These are phyloP conservation scores for Lutjanus erythropterus DNA, from an alignment of 2,113 vertebrate species.

Conservation along the genomic window DNA sequence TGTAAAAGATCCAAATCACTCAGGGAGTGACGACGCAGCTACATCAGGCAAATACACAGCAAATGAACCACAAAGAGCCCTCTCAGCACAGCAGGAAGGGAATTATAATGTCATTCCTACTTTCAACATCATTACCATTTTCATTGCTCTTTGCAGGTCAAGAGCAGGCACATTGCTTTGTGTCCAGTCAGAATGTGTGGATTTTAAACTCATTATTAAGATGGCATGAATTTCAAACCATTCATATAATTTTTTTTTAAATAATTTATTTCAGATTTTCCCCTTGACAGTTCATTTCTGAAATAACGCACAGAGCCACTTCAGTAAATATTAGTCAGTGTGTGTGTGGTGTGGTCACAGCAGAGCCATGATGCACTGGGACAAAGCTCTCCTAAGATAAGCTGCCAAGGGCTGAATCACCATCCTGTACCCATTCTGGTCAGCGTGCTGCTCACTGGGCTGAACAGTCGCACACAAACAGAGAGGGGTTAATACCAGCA, in stretches of 20 bases:
- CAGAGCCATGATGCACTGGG: conserved; percentile 35
- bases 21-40: conserved; percentile 22
- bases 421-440: conserved; percentile 32
- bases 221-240: conserved; percentile 38
- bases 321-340: conserved; percentile 15
- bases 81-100: conserved; percentile 66
- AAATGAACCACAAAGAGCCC: conserved; percentile 73
- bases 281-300: background rate
- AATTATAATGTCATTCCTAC: conserved; percentile 68
- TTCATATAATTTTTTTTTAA: conserved; percentile 1
- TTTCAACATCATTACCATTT: conserved; percentile 72
- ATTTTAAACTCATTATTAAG: conserved; percentile 31
- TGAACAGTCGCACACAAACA: conserved; percentile 53
- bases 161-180: conserved; percentile 34
- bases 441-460: conserved; percentile 46
- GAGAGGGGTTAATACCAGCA: conserved; percentile 40
- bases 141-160: conserved; percentile 61
- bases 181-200: conserved; percentile 38
- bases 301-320: conserved; percentile 7
- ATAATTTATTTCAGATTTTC: conserved; percentile 12
- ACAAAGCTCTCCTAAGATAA: conserved; percentile 42
- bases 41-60: conserved; percentile 61
- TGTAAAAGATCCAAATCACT: conserved; percentile 69
- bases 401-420: conserved; percentile 52
- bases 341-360: conserved; percentile 21